Base-by-base conservation (phyloP, 2,888 invertebrate genomes). In the Sussaba pulchella region DNA sequence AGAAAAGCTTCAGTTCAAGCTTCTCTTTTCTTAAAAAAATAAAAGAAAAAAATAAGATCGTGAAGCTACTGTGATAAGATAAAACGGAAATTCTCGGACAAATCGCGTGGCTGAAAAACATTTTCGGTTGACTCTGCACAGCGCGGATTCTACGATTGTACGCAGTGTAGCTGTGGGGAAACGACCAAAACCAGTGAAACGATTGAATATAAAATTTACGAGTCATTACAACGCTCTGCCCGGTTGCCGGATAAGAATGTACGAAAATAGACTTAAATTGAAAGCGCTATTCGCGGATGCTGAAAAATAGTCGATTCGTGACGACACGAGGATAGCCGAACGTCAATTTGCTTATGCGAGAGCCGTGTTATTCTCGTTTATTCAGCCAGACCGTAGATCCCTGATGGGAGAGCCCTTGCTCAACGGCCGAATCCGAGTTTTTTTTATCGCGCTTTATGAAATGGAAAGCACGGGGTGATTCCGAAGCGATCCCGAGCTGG, bases 391-490 rank as follows among this genome's bases (percentile, higher is more conserved):
- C 59, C 59, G 21, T 21, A 45, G 43, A 54, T 14, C 52, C 2
- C 39, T 21, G 52, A 9, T 10, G 47, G 8, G 63, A 72, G 54
- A 76, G 63, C 50, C 69, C 26, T 64, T 9, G 76, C 50, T 73
- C 69, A 64, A 64, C 61, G 50, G 64, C 41, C 69, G 57, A 70
- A 78, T 74, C 63, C 69, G 59, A 73, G 69, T 47, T 75, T 71
- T 79, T 73, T 45, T 2, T 6, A 2, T 73, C 52, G 45, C 72
- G 81, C 57, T 78, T 69, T 75, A 78, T 78, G 81, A 78, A 83
- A 78, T 78, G 78, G 81, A 83, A 83, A 83, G 69, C 81, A 78
- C 75, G 75, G 52, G 54, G 76, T 77, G 72, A 79, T 73, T 82
- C 52, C 73, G 69, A 57, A 45, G 66, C 72, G 71, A 66, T 69